These are phyloP conservation scores for Platorchestia sp. DNA, from an alignment of 1,140 invertebrate species.

Conservation along the genomic window DNA sequence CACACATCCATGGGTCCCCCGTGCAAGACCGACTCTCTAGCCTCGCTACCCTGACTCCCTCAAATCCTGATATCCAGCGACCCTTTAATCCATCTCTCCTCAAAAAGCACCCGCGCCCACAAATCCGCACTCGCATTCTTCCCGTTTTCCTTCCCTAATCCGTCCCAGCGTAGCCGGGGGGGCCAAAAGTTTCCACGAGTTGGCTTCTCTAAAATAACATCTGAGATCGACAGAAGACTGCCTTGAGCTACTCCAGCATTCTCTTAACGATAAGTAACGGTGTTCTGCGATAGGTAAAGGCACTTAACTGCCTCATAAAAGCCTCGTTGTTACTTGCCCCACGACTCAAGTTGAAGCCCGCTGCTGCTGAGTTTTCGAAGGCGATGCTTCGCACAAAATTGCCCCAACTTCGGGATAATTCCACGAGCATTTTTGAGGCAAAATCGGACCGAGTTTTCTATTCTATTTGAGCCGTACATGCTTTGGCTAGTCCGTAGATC, in stretches of 20 bases:
- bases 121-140: not conserved
- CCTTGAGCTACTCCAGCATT: not conserved
- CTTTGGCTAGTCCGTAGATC: not conserved
- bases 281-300: not conserved
- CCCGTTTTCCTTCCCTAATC: not conserved
- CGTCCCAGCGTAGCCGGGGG: not conserved
- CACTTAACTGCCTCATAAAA: not conserved
- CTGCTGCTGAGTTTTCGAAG: not conserved
- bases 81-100: not conserved
- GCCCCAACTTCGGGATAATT: not conserved
- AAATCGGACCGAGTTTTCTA: not conserved
- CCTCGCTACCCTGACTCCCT: not conserved
- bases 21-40: not conserved
- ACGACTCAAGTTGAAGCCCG: not conserved
- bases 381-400: not conserved
- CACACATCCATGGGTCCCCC: not conserved
- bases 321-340: slow-evolving; percentile 4
- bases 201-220: slow-evolving; percentile 1
- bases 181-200: not conserved
- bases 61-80: not conserved
- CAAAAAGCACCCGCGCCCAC: not conserved
- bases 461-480: slow-evolving; percentile 5
- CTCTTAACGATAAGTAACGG: slow-evolving; percentile 1
- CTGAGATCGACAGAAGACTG: not conserved
- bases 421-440: not conserved